Evolutionary conservation across 2,113 vertebrate species (phyloP).

Genomic region (Scytalopus superciliaris): DNA sequence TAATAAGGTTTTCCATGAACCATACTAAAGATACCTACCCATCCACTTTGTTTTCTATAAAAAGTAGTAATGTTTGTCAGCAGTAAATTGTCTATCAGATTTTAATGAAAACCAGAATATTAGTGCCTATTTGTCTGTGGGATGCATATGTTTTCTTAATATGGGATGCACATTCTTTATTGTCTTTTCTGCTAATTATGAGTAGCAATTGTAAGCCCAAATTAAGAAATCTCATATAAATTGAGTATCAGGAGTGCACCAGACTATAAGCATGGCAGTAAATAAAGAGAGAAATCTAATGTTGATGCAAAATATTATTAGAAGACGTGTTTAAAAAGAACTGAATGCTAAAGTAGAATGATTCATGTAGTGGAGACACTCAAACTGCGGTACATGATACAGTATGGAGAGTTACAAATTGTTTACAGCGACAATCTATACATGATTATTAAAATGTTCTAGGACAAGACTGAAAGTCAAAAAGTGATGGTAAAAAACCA

Average conservation of each 20-base stretch:
- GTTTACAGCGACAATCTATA: background rate
- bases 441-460: background rate
- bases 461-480: background rate
- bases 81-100: background rate
- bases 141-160: background rate
- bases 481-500: background rate
- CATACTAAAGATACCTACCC: slow-evolving; percentile 74
- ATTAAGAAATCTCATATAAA: background rate
- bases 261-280: background rate
- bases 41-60: slow-evolving; percentile 80
- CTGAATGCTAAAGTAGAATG: background rate
- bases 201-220: background rate
- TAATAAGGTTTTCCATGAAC: slow-evolving; percentile 61
- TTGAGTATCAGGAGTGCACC: background rate
- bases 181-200: background rate
- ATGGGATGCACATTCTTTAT: background rate
- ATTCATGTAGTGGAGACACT: background rate
- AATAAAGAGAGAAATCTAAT: background rate
- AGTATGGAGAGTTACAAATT: background rate
- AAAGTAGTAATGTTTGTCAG: background rate
- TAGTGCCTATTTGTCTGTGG: background rate
- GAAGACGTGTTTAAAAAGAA: background rate
- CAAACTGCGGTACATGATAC: background rate
- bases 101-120: background rate
- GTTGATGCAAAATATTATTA: background rate